Percentiles rank a stretch among this genome's conserved stretches.
phyloP scores from a whole-genome alignment of 2,797 vertebrate genomes.

The Mormyrus proboscirostris region DNA sequence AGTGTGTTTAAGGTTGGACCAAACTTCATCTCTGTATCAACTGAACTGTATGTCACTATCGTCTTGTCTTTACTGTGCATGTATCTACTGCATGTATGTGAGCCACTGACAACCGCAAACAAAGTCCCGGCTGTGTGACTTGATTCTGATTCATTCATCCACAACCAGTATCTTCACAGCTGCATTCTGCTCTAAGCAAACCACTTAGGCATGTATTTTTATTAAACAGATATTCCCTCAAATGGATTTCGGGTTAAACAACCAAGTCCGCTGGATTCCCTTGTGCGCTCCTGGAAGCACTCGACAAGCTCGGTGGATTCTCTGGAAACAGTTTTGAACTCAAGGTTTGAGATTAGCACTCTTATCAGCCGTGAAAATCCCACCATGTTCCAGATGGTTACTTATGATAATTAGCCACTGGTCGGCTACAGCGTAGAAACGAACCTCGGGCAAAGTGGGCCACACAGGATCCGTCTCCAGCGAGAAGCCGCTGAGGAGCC shows the following conservation, averaged over 20 bases:
- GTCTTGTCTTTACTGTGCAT: not conserved
- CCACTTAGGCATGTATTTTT: not conserved
- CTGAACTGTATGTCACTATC: not conserved
- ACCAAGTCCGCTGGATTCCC: not conserved
- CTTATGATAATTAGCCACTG: conserved; percentile 2
- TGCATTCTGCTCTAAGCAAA: not conserved
- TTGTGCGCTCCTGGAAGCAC: not conserved
- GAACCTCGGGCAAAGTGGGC: not conserved
- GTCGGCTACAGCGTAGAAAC: not conserved
- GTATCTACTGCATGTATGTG: not conserved
- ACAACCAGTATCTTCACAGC: not conserved
- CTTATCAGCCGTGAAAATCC: not conserved
- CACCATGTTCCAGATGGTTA: conserved; percentile 9
- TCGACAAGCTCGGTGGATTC: not conserved
- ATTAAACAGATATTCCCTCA: not conserved
- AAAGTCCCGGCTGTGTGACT: not conserved
- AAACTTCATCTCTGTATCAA: not conserved
- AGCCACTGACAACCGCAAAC: not conserved
- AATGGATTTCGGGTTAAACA: not conserved
- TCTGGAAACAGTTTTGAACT: not conserved
- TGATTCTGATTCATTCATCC: not conserved
- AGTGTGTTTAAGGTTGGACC: not conserved
- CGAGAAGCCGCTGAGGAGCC: not conserved
- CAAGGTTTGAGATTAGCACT: not conserved
- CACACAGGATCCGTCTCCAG: not conserved